phyloP scores from a whole-genome alignment of 2,888 invertebrate genomes.

The Dorcus parallelipipedus region DNA sequence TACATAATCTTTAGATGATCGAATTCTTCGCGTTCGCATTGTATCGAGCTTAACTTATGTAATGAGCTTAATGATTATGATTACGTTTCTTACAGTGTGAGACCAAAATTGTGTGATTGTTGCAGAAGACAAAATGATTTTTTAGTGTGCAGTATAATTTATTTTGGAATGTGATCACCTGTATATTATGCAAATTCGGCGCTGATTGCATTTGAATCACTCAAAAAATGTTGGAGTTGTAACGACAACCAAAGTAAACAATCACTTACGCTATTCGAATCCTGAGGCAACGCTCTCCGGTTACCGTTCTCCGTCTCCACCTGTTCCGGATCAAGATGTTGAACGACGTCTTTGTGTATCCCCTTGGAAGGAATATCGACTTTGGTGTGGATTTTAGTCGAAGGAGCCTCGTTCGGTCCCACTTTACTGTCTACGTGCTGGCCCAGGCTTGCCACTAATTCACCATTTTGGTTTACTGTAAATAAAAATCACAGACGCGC shows the following conservation, averaged over 20 bases:
- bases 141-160: too few relatives aligned
- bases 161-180: too few relatives aligned
- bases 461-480: conserved; percentile 48
- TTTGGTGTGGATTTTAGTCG: conserved; percentile 53
- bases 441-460: conserved; percentile 43
- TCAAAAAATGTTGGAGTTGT: too few relatives aligned
- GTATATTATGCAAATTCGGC: conserved; percentile 1
- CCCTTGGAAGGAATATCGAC: conserved; percentile 57
- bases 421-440: conserved; percentile 40
- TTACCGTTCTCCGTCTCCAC: conserved; percentile 37
- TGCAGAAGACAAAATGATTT: too few relatives aligned
- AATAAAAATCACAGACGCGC: conserved; percentile 18
- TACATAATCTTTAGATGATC: too few relatives aligned
- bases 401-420: conserved; percentile 46
- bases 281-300: conserved; percentile 52
- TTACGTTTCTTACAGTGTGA: too few relatives aligned
- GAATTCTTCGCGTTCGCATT: too few relatives aligned
- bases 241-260: too few relatives aligned
- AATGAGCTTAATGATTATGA: too few relatives aligned
- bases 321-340: conserved; percentile 38
- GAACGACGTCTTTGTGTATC: conserved; percentile 54
- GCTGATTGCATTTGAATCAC: too few relatives aligned
- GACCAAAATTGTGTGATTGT: too few relatives aligned
- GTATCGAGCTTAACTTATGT: too few relatives aligned
- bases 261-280: conserved; percentile 50